Conservation (phyloP, 1,140 invertebrate genomes). For the Scaptomyza pallida region DNA sequence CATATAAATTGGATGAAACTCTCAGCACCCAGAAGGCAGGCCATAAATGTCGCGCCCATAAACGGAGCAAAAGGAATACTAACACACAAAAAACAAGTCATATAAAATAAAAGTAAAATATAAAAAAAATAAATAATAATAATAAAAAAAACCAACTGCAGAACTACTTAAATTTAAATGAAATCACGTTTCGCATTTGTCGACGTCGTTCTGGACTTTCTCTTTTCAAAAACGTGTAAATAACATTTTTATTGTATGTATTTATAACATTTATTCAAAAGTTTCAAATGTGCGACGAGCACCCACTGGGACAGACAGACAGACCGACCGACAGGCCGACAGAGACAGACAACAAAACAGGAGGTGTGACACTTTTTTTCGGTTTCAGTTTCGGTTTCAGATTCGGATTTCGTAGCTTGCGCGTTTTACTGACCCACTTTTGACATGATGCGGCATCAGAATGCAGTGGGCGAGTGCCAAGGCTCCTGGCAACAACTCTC, state of each 20-base stretch:
- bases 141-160: slow-evolving; percentile 49
- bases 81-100: slow-evolving; percentile 21
- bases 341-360: slow-evolving; percentile 15
- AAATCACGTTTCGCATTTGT: slow-evolving; percentile 62
- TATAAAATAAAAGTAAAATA: slow-evolving; percentile 1
- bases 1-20: slow-evolving; percentile 66
- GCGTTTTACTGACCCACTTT: slow-evolving; percentile 76
- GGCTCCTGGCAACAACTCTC: slow-evolving; percentile 67
- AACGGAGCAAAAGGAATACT: slow-evolving; percentile 33
- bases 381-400: slow-evolving; percentile 22
- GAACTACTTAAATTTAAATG: slow-evolving; percentile 62
- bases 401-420: slow-evolving; percentile 48
- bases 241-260: slow-evolving; percentile 78
- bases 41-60: slow-evolving; percentile 45
- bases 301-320: slow-evolving; percentile 45
- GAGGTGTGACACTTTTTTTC: slow-evolving; percentile 70
- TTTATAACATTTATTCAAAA: slow-evolving; percentile 76
- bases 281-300: slow-evolving; percentile 38
- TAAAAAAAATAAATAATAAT: slow-evolving; percentile 47
- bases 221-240: slow-evolving; percentile 80
- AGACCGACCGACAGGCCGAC: slow-evolving; percentile 24
- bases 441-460: slow-evolving; percentile 68
- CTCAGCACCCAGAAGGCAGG: slow-evolving; percentile 35
- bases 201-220: slow-evolving; percentile 63
- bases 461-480: slow-evolving; percentile 63